phyloP scores from a whole-genome alignment of 2,797 vertebrate genomes.

The Diplodus sargus region DNA sequence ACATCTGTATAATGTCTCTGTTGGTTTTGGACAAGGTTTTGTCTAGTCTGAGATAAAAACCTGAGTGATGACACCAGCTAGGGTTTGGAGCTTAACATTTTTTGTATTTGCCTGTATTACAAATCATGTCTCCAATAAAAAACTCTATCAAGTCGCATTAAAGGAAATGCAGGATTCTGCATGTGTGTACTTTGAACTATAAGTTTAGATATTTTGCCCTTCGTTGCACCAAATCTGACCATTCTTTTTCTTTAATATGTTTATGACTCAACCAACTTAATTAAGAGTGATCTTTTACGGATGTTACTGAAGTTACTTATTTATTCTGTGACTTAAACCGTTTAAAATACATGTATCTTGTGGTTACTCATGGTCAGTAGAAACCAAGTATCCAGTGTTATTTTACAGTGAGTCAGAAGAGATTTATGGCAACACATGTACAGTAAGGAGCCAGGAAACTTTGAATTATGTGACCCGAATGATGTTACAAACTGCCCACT shows the following conservation, averaged over 20 bases:
- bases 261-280: not conserved
- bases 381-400: slow-evolving; percentile 11
- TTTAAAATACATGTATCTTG: not conserved
- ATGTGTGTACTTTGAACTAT: not conserved
- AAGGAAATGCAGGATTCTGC: slow-evolving; percentile 3
- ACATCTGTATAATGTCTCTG: slow-evolving; percentile 15
- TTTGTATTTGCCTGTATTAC: not conserved
- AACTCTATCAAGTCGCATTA: not conserved
- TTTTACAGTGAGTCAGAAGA: slow-evolving; percentile 17
- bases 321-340: not conserved
- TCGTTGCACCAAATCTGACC: not conserved
- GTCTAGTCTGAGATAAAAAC: slow-evolving; percentile 1
- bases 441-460: slow-evolving; percentile 11
- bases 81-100: not conserved
- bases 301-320: not conserved
- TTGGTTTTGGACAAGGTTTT: slow-evolving; percentile 3
- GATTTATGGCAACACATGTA: slow-evolving; percentile 31
- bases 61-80: slow-evolving; percentile 5
- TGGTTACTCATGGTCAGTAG: not conserved
- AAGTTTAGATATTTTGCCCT: not conserved
- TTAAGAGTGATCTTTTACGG: not conserved
- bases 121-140: too few species aligned
- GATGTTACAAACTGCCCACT: slow-evolving; percentile 3
- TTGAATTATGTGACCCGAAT: slow-evolving; percentile 26
- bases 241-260: not conserved